A percentile compares a stretch with the other conserved stretches of the same genome.
Evolutionary conservation across 2,888 invertebrate species (phyloP).

Genomic region (Apotomis capreana): DNA sequence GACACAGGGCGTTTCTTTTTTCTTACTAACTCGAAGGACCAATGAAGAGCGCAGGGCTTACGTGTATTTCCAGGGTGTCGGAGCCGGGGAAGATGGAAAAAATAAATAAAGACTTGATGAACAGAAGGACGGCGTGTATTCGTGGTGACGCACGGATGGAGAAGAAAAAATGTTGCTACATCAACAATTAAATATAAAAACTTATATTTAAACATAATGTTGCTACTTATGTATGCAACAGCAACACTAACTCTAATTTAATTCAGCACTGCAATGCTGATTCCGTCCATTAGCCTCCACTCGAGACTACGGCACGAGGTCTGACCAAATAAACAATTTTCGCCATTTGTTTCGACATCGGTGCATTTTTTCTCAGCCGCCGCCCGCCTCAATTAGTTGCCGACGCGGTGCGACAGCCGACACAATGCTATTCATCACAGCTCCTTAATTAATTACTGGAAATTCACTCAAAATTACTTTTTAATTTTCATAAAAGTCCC

Average conservation of each 20-base stretch:
- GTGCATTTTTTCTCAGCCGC: conserved; percentile 28
- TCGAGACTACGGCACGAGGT: neutral
- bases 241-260: neutral
- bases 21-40: too few relatives aligned
- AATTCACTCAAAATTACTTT: conserved; percentile 13
- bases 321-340: conserved; percentile 26
- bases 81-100: too few relatives aligned
- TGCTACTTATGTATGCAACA: too few relatives aligned
- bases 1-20: too few relatives aligned
- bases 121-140: too few relatives aligned
- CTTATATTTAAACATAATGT: too few relatives aligned
- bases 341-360: conserved; percentile 37
- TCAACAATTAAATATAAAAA: too few relatives aligned
- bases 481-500: neutral
- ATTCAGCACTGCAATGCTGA: neutral
- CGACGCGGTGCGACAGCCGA: conserved; percentile 35
- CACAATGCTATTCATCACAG: conserved; percentile 36
- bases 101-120: too few relatives aligned
- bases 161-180: too few relatives aligned
- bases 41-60: too few relatives aligned
- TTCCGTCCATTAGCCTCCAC: conserved; percentile 9
- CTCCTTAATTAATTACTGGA: conserved; percentile 30
- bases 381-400: conserved; percentile 15
- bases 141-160: too few relatives aligned
- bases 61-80: too few relatives aligned